phyloP scores from a whole-genome alignment of 2,888 invertebrate species.

The Leptinotarsa haldemani region DNA sequence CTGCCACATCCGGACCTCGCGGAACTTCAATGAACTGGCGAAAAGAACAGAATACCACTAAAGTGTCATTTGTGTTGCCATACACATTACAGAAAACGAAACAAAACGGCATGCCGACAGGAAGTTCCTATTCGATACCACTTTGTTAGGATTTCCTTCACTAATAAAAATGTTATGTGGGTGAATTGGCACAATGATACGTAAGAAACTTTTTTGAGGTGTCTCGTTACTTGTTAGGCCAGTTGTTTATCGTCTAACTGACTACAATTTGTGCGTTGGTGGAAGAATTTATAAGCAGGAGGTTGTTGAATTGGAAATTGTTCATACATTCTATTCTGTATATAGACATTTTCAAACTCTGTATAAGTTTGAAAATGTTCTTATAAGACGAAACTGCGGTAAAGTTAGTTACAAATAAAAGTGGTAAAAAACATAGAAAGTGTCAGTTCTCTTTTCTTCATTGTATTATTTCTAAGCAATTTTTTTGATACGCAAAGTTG shows the following conservation, averaged over 20 bases:
- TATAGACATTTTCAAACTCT: no score
- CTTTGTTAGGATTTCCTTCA: slow-evolving; percentile 35
- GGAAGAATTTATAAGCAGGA: not conserved
- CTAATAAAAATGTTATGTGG: slow-evolving; percentile 39
- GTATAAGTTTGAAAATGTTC: no score
- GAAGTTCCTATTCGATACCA: slow-evolving; percentile 39
- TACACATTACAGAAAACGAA: slow-evolving; percentile 30
- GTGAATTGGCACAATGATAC: slow-evolving; percentile 27
- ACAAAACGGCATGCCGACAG: slow-evolving; percentile 42
- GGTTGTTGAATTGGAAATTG: not conserved
- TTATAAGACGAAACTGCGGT: no score
- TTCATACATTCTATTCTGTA: no score
- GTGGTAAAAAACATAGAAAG: no score
- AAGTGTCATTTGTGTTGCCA: slow-evolving; percentile 36
- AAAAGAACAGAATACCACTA: slow-evolving; percentile 41
- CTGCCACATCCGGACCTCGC: slow-evolving; percentile 51
- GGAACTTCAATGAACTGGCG: slow-evolving; percentile 43
- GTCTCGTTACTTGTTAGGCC: slow-evolving; percentile 26
- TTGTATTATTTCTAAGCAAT: no score
- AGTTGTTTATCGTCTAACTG: slow-evolving; percentile 4
- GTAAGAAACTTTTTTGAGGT: slow-evolving; percentile 27
- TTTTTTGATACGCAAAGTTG: no score
- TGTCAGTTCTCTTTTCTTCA: no score
- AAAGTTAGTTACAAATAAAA: no score
- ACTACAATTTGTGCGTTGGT: not conserved